Evolutionary conservation across 1,140 invertebrate species (phyloP).

Genomic region (Pemphigus obesinymphae): DNA sequence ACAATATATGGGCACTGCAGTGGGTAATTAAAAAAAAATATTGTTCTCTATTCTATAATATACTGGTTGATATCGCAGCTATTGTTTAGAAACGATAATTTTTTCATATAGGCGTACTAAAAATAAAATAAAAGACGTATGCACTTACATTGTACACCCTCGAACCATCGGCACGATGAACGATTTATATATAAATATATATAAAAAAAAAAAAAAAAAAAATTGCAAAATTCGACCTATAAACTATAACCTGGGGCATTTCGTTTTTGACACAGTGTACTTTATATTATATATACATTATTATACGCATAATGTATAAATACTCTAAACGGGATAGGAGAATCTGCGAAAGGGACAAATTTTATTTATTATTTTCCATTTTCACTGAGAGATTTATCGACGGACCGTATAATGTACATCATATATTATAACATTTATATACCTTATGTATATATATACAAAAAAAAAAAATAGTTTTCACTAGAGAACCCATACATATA

Average conservation of each 20-base stretch:
- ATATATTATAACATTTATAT: background rate
- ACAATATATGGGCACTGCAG: too few relatives aligned
- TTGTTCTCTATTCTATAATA: too few relatives aligned
- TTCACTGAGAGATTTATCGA: background rate
- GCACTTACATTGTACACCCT: background rate
- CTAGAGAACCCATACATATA: background rate
- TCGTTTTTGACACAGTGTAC: background rate
- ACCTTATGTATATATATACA: background rate
- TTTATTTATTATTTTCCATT: constrained; percentile 11
- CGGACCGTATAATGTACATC: background rate
- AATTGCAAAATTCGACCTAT: background rate
- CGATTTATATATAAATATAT: background rate
- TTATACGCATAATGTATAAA: background rate
- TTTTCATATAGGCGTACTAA: background rate
- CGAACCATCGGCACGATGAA: background rate
- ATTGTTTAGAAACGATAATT: background rate
- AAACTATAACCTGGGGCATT: background rate
- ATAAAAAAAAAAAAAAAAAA: background rate
- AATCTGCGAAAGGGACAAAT: background rate
- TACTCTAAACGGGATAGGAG: background rate
- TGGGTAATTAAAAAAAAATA: too few relatives aligned
- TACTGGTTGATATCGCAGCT: too few relatives aligned
- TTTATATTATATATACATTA: background rate
- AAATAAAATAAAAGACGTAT: background rate
- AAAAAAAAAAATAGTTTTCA: constrained; percentile 7